Evolutionary conservation across 2,797 vertebrate species (phyloP).

Genomic region (Peromyscus melanophrys): DNA sequence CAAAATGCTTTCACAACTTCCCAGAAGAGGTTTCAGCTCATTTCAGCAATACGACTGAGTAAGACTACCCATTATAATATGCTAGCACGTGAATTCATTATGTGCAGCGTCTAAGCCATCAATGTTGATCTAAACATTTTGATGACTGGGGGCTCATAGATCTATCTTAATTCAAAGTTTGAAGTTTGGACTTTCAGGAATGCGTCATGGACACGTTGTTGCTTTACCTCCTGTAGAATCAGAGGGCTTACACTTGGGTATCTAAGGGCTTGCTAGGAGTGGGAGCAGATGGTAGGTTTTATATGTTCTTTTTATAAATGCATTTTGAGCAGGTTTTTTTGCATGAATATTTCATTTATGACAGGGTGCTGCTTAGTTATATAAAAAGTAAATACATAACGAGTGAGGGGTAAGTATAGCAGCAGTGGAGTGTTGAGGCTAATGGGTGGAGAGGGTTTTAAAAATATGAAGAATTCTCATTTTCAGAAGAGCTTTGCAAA

Average conservation of each 20-base stretch:
- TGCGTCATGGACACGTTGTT: conserved; percentile 78
- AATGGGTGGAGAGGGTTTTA: conserved; percentile 82
- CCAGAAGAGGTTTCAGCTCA: conserved; percentile 82
- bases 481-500: conserved; percentile 82
- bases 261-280: conserved; percentile 85
- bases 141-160: conserved; percentile 70
- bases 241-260: conserved; percentile 87
- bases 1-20: conserved; percentile 84
- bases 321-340: conserved; percentile 86
- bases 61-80: conserved; percentile 71
- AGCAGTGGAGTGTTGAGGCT: conserved; percentile 76
- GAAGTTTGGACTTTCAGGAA: conserved; percentile 81
- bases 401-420: conserved; percentile 77
- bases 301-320: conserved; percentile 85
- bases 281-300: conserved; percentile 86
- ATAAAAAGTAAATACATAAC: conserved; percentile 84
- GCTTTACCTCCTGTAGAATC: conserved; percentile 82
- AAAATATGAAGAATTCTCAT: conserved; percentile 82
- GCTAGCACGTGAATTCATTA: conserved; percentile 78
- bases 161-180: conserved; percentile 84
- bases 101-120: conserved; percentile 65
- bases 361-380: conserved; percentile 86
- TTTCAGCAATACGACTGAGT: conserved; percentile 65
- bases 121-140: conserved; percentile 72
- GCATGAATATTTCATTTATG: conserved; percentile 86